Conservation (phyloP, 2,113 vertebrate species). For the Dasyurus viverrinus region DNA sequence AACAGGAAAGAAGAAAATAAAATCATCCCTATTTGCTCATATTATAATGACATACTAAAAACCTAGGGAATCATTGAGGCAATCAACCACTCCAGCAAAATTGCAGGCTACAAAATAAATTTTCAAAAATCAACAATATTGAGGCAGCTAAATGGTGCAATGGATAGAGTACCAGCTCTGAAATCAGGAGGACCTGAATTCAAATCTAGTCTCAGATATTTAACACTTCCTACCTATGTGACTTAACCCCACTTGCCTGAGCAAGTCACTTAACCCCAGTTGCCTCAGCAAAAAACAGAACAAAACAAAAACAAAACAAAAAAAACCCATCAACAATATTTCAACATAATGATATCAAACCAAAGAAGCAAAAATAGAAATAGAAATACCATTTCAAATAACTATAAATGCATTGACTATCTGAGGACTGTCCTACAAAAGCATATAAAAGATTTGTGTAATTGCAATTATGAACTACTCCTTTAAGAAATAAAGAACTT, state of each 20-base stretch:
- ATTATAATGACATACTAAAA: not conserved
- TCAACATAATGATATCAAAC: not conserved
- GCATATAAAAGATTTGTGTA: not conserved
- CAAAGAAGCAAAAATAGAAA: not conserved
- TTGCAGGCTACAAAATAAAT: not conserved
- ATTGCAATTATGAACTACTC: not conserved
- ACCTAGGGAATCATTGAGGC: not conserved
- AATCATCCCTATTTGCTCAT: not conserved
- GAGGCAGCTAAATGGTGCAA: no score
- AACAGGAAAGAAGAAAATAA: not conserved
- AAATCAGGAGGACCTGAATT: no score
- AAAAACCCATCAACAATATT: not conserved
- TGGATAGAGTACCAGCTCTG: no score
- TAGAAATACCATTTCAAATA: not conserved
- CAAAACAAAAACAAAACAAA: no score
- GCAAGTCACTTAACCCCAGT: no score
- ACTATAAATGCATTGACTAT: not conserved
- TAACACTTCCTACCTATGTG: no score
- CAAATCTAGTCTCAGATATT: no score
- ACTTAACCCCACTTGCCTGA: no score
- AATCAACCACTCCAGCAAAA: not conserved
- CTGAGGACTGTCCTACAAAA: not conserved
- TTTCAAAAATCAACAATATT: not conserved
- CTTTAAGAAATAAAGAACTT: not conserved
- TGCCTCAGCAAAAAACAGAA: no score